Evolutionary conservation across 2,797 vertebrate genomes (phyloP).

Genomic region (Dallia pectoralis): DNA sequence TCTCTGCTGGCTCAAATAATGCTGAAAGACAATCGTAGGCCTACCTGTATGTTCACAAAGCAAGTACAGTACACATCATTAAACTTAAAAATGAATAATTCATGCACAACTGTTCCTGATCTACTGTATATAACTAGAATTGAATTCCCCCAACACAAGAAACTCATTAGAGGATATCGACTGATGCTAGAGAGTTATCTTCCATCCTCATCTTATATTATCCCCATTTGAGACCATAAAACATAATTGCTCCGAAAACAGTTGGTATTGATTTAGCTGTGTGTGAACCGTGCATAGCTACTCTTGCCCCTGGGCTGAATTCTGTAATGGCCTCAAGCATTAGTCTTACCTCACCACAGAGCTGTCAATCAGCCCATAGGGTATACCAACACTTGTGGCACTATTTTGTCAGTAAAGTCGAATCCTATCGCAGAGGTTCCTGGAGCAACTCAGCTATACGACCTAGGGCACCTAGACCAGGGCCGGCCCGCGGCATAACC

Average conservation of each 20-base stretch:
- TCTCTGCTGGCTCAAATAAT: background rate
- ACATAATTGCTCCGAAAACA: background rate
- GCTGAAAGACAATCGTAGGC: background rate
- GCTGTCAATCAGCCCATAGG: background rate
- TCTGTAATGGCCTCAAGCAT: background rate
- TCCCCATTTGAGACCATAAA: background rate
- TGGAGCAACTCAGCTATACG: too few relatives aligned
- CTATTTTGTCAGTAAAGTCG: too few relatives aligned
- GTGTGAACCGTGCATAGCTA: background rate
- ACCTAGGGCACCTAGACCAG: too few relatives aligned
- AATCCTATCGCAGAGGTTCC: background rate
- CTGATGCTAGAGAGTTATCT: background rate
- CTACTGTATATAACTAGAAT: too few relatives aligned
- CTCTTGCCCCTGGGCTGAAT: background rate
- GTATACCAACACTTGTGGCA: too few relatives aligned
- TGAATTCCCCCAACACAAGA: background rate
- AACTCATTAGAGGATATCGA: constrained; percentile 1
- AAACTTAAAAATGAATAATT: background rate
- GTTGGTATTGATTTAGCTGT: background rate
- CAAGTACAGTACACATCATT: background rate
- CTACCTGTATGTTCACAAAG: background rate
- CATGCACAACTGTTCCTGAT: too few relatives aligned
- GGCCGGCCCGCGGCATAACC: too few relatives aligned
- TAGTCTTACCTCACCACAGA: background rate
- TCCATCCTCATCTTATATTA: background rate